A percentile compares a stretch with the other conserved stretches of the same genome.
Evolutionary conservation across 2,888 invertebrate species (phyloP).

Genomic region (Troides aeacus): DNA sequence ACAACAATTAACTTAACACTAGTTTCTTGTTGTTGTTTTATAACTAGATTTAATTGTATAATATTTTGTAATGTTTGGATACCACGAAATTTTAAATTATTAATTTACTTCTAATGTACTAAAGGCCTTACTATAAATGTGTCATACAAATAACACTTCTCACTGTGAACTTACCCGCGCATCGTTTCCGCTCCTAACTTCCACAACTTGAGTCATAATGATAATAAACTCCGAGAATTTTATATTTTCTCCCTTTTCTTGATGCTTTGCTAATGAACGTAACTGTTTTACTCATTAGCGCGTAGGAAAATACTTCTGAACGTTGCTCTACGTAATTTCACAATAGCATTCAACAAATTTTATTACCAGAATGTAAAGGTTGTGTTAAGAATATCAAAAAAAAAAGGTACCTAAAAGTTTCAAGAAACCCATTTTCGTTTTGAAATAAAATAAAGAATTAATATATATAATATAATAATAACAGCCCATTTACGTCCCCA

Average conservation of each 20-base stretch:
- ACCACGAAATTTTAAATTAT: slow-evolving; percentile 22
- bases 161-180: slow-evolving; percentile 46
- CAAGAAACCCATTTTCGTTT: too few species aligned
- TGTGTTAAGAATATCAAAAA: not conserved
- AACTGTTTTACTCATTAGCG: slow-evolving; percentile 49
- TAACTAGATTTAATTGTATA: too few species aligned
- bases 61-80: not conserved
- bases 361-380: not conserved
- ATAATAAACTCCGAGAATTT: slow-evolving; percentile 71
- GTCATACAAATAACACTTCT: slow-evolving; percentile 44
- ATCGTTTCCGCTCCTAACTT: slow-evolving; percentile 74
- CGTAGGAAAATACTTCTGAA: slow-evolving; percentile 11
- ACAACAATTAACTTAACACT: too few species aligned
- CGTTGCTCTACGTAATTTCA: slow-evolving; percentile 7
- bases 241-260: slow-evolving; percentile 55
- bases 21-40: too few species aligned
- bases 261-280: slow-evolving; percentile 61
- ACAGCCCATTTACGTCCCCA: too few species aligned
- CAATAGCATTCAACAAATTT: not conserved
- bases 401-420: too few species aligned
- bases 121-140: slow-evolving; percentile 52
- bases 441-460: too few species aligned
- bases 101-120: not conserved
- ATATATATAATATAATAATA: too few species aligned
- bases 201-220: slow-evolving; percentile 68